phyloP scores from a whole-genome alignment of 2,888 invertebrate genomes.

The Ormyrus labotus region DNA sequence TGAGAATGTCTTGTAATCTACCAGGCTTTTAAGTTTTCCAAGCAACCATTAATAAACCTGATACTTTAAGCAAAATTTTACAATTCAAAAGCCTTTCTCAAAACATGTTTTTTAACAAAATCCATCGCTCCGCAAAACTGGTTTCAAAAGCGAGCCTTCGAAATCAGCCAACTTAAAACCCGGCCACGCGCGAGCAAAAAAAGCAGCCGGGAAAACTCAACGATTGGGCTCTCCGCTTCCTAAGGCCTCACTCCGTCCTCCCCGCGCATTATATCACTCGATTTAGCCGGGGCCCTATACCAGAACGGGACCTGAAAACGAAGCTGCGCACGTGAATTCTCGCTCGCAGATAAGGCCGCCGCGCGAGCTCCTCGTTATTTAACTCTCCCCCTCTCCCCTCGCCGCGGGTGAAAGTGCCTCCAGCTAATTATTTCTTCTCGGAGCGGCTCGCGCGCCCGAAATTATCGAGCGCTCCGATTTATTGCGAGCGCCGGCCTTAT shows the following conservation, averaged over 20 bases:
- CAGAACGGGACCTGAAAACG: constrained; percentile 38
- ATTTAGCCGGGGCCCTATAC: constrained; percentile 4
- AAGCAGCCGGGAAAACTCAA: too few relatives aligned
- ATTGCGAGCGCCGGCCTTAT: constrained; percentile 8
- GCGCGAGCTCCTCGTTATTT: constrained; percentile 42
- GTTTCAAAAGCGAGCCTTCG: too few relatives aligned
- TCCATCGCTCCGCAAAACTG: too few relatives aligned
- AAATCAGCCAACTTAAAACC: constrained; percentile 21
- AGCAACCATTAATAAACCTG: too few relatives aligned
- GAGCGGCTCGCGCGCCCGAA: constrained; percentile 28
- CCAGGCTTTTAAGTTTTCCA: too few relatives aligned
- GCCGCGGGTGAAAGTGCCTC: constrained; percentile 43
- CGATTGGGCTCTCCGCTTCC: too few relatives aligned
- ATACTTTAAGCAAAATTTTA: too few relatives aligned
- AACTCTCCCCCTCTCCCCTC: neutral
- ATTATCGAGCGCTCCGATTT: constrained; percentile 39
- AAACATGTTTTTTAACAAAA: too few relatives aligned
- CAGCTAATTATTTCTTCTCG: constrained; percentile 42
- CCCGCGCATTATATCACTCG: constrained; percentile 42
- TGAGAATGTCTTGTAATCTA: too few relatives aligned
- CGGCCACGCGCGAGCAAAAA: too few relatives aligned
- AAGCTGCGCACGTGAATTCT: constrained; percentile 13
- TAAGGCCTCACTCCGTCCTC: constrained; percentile 10
- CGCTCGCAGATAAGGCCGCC: constrained; percentile 27
- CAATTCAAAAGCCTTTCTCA: too few relatives aligned